These are phyloP conservation scores for Mycalesis mineus DNA, from an alignment of 2,888 invertebrate genomes.

Conservation along the genomic window DNA sequence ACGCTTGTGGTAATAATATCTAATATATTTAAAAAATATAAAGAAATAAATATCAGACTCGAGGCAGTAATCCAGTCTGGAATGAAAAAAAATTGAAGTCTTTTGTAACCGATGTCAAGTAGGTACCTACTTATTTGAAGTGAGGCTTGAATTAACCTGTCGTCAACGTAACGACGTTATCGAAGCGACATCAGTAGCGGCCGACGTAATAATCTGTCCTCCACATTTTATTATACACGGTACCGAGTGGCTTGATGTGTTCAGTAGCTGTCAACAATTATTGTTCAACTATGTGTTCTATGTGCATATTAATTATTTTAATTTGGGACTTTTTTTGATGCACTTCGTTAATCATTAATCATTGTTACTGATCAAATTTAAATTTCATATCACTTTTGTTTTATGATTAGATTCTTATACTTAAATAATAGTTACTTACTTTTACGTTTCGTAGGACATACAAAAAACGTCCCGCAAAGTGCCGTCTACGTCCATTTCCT, in stretches of 20 bases:
- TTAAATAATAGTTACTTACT: too few relatives aligned
- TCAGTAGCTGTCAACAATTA: slow-evolving; percentile 7
- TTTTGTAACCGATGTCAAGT: neutral
- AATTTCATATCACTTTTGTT: neutral
- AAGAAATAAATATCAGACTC: too few relatives aligned
- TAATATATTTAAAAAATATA: too few relatives aligned
- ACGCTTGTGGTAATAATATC: too few relatives aligned
- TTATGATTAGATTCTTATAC: too few relatives aligned
- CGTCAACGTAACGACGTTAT: slow-evolving; percentile 12
- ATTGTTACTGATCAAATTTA: neutral
- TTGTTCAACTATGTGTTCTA: neutral
- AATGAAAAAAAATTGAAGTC: neutral
- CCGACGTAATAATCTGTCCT: slow-evolving; percentile 48
- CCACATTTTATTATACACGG: slow-evolving; percentile 27
- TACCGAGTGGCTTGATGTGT: slow-evolving; percentile 9
- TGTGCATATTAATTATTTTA: neutral
- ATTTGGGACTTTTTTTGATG: neutral
- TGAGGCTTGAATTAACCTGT: slow-evolving; percentile 10
- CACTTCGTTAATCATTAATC: neutral
- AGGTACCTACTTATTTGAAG: slow-evolving; percentile 1
- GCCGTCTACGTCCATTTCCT: too few relatives aligned
- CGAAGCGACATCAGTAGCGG: slow-evolving; percentile 28
- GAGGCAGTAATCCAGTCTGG: too few relatives aligned
- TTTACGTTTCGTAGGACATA: too few relatives aligned
- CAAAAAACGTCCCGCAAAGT: too few relatives aligned